These are phyloP conservation scores for Sebastes dallii DNA, from an alignment of 2,797 vertebrate species.

Conservation along the genomic window DNA sequence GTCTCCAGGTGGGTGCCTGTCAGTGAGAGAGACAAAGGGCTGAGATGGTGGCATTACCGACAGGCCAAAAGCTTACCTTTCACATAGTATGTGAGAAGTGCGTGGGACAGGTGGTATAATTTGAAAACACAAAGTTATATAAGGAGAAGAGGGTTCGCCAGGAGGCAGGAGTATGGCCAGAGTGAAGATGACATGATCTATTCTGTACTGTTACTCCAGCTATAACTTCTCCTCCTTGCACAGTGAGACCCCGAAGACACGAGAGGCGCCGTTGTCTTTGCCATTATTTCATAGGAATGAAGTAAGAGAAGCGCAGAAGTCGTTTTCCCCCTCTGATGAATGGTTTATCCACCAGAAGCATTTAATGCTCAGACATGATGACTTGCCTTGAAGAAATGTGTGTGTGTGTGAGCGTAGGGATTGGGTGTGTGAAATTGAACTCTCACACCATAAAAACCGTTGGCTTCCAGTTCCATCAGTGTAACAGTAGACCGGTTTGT, in stretches of 20 bases:
- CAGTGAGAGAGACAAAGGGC: not conserved
- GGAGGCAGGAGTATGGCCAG: not conserved
- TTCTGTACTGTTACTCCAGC: constrained; percentile 2
- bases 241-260: constrained; percentile 24
- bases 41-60: not conserved
- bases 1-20: not conserved
- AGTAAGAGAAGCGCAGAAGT: constrained; percentile 12
- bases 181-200: constrained; percentile 23
- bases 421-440: not conserved
- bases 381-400: constrained; percentile 18
- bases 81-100: not conserved
- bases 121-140: not conserved
- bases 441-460: not conserved
- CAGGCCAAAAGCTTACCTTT: not conserved
- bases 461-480: constrained; percentile 2
- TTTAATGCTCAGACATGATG: constrained; percentile 40
- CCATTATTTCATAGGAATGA: constrained; percentile 34
- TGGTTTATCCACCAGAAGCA: constrained; percentile 37
- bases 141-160: not conserved
- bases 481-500: constrained; percentile 15
- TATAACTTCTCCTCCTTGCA: constrained; percentile 19
- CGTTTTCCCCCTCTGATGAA: constrained; percentile 40
- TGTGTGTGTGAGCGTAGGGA: not conserved
- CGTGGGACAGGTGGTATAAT: not conserved
- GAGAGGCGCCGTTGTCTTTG: not conserved